A percentile compares a stretch with the other conserved stretches of the same genome.
Evolutionary conservation across 2,113 vertebrate genomes (phyloP).

Genomic region (Acrocephalus arundinaceus): DNA sequence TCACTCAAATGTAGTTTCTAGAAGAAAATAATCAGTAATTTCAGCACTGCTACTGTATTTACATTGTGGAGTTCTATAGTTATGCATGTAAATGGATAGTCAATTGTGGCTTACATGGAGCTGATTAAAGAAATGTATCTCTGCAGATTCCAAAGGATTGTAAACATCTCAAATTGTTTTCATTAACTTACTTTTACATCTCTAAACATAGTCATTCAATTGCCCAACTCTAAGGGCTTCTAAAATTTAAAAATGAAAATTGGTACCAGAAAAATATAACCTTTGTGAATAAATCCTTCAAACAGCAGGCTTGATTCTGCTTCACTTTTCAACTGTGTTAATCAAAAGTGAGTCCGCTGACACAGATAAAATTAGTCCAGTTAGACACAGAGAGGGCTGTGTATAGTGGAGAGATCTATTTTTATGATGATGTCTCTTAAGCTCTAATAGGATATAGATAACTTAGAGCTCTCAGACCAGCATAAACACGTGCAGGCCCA

Average conservation of each 20-base stretch:
- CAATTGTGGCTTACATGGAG: not conserved
- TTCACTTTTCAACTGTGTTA: not conserved
- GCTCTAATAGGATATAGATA: not conserved
- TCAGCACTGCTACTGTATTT: not conserved
- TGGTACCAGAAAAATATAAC: not conserved
- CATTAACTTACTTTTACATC: not conserved
- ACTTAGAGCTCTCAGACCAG: not conserved
- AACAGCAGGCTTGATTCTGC: not conserved
- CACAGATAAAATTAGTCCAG: not conserved
- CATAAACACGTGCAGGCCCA: not conserved
- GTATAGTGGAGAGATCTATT: not conserved
- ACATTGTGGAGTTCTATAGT: not conserved
- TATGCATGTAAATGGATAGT: not conserved
- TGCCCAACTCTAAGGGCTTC: not conserved
- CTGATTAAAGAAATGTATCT: not conserved
- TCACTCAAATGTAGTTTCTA: conserved; percentile 95
- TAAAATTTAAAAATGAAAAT: not conserved
- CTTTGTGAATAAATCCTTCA: not conserved
- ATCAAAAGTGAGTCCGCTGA: not conserved
- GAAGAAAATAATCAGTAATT: conserved; percentile 33
- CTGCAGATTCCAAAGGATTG: not conserved
- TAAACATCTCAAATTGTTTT: not conserved
- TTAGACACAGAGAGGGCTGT: not conserved
- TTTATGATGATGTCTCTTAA: not conserved
- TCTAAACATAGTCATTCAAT: not conserved